phyloP scores from a whole-genome alignment of 2,797 vertebrate species.

The Micropoecilia bifurca region DNA sequence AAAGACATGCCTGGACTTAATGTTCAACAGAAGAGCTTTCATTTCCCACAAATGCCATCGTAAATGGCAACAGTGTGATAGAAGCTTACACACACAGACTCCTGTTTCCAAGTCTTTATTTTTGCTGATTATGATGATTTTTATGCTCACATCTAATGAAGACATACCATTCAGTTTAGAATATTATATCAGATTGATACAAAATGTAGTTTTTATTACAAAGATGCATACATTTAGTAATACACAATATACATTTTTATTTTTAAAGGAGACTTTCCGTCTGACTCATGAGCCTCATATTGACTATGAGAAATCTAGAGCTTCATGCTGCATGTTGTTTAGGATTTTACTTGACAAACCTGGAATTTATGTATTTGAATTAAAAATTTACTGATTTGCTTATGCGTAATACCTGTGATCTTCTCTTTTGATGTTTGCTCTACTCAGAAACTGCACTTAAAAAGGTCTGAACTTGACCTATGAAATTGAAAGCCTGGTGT shows the following conservation, averaged over 20 bases:
- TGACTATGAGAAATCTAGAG: not conserved
- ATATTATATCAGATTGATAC: not conserved
- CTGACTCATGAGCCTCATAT: not conserved
- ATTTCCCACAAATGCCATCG: not conserved
- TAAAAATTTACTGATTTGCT: not conserved
- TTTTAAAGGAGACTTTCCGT: not conserved
- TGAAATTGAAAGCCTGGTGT: constrained; percentile 6
- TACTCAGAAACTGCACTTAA: not conserved
- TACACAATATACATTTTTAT: not conserved
- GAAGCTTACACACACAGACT: not conserved
- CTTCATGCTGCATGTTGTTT: not conserved
- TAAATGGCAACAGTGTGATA: not conserved
- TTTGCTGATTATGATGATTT: not conserved
- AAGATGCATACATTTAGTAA: not conserved
- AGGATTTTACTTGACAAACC: not conserved
- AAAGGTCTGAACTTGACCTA: not conserved
- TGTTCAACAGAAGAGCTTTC: not conserved
- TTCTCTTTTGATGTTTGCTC: not conserved
- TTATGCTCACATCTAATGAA: not conserved
- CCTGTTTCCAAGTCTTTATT: not conserved
- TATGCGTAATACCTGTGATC: not conserved
- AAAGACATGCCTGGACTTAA: not conserved
- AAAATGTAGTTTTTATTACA: not conserved
- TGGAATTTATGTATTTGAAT: not conserved
- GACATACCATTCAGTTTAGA: not conserved